These are phyloP conservation scores for Tetranychus piercei DNA, from an alignment of 2,888 invertebrate genomes.

Conservation along the genomic window DNA sequence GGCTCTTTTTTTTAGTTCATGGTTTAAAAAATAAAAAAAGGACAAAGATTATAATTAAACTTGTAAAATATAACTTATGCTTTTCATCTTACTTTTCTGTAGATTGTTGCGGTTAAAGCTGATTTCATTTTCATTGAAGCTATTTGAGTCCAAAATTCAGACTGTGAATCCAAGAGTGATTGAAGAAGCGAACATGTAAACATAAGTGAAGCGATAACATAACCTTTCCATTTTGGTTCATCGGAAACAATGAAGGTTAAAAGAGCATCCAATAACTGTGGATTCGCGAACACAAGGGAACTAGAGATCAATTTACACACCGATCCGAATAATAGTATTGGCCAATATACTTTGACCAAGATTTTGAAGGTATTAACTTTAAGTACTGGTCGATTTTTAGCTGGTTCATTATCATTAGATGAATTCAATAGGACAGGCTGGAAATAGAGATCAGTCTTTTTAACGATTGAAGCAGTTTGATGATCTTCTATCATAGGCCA, in stretches of 20 bases:
- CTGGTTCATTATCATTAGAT: neutral
- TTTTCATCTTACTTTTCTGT: conserved; percentile 41
- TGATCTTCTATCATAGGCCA: conserved; percentile 13
- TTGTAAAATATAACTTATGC: conserved; percentile 31
- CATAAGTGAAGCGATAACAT: conserved; percentile 55
- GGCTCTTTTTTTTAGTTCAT: neutral
- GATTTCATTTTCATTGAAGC: conserved; percentile 75
- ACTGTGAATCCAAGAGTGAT: conserved; percentile 67
- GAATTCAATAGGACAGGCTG: too few relatives aligned
- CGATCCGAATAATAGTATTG: neutral
- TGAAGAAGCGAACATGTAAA: conserved; percentile 56
- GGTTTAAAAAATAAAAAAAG: too few relatives aligned
- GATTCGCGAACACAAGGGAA: conserved; percentile 17
- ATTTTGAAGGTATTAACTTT: neutral
- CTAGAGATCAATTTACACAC: conserved; percentile 39
- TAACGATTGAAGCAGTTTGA: neutral
- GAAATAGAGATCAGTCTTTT: neutral
- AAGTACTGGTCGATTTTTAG: neutral
- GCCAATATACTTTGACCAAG: conserved; percentile 16
- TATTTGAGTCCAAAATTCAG: conserved; percentile 73
- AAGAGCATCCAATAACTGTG: conserved; percentile 15
- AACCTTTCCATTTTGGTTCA: conserved; percentile 58
- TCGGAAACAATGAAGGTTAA: conserved; percentile 29
- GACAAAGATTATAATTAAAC: too few relatives aligned
- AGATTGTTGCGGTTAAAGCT: conserved; percentile 68